Evolutionary conservation across 2,888 invertebrate genomes (phyloP).

Genomic region (Glaucopsyche alexis): DNA sequence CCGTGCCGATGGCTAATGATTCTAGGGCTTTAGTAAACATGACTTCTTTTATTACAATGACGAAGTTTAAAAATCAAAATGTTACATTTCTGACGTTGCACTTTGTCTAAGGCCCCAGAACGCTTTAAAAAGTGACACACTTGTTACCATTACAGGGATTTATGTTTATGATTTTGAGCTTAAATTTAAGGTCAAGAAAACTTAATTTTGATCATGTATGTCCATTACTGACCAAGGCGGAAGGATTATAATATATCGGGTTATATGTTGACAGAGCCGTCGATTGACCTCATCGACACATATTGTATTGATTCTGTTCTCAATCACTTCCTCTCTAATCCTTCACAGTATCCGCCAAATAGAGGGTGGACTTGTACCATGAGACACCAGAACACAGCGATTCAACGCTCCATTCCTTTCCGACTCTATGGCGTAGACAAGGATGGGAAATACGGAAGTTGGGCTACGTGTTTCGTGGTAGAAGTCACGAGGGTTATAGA

Average conservation of each 20-base stretch:
- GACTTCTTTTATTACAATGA: too few species aligned
- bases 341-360: conserved; percentile 44
- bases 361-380: conserved; percentile 41
- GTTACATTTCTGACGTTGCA: too few species aligned
- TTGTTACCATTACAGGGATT: too few species aligned
- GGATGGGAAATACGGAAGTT: not conserved
- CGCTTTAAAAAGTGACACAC: too few species aligned
- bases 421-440: not conserved
- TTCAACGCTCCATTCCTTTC: conserved; percentile 26
- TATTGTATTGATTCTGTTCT: conserved; percentile 42
- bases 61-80: too few species aligned
- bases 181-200: not conserved
- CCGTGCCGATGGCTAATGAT: too few species aligned
- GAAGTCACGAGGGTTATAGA: conserved; percentile 40
- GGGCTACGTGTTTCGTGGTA: conserved; percentile 35
- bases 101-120: too few species aligned
- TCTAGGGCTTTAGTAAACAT: too few species aligned
- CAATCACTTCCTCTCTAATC: conserved; percentile 47
- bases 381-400: conserved; percentile 18
- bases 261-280: conserved; percentile 25
- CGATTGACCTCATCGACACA: conserved; percentile 33
- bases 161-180: too few species aligned
- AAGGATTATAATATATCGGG: not conserved
- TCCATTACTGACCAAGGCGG: not conserved
- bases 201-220: not conserved